Evolutionary conservation across 2,888 invertebrate species (phyloP).

Genomic region (Stenodema calcarata): DNA sequence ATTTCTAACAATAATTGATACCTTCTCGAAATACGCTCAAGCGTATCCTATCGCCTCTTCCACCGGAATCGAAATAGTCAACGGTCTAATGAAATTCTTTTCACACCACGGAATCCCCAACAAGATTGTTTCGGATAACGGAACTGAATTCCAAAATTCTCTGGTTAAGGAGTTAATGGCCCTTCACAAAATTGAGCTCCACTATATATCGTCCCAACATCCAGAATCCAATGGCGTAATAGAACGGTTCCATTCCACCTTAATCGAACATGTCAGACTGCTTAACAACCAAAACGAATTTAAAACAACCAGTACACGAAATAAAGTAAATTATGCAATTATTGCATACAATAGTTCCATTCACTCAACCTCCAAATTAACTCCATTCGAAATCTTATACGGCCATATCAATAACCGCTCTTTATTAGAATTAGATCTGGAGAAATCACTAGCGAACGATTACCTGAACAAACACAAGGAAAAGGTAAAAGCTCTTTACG

Average conservation of each 20-base stretch:
- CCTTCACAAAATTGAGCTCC: constrained; percentile 18
- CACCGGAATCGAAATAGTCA: not conserved
- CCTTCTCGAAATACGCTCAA: constrained; percentile 17
- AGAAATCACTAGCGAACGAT: too few relatives aligned
- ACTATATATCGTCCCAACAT: constrained; percentile 27
- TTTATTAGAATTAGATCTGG: too few relatives aligned
- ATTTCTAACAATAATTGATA: not conserved
- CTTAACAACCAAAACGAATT: not conserved
- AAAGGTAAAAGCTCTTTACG: not conserved
- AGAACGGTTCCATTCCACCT: constrained; percentile 39
- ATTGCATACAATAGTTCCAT: too few relatives aligned
- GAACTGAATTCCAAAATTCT: constrained; percentile 15
- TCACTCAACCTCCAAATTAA: too few relatives aligned
- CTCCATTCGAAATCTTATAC: too few relatives aligned
- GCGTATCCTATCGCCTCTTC: not conserved
- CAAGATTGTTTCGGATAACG: constrained; percentile 14
- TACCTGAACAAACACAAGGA: too few relatives aligned
- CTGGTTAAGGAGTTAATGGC: constrained; percentile 1
- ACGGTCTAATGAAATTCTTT: not conserved
- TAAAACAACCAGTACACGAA: not conserved
- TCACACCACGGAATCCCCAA: constrained; percentile 17
- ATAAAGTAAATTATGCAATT: not conserved
- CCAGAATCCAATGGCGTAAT: constrained; percentile 11
- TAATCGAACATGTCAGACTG: constrained; percentile 30
- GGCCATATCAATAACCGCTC: too few relatives aligned